These are phyloP conservation scores for Boloria selene DNA, from an alignment of 2,888 invertebrate genomes.

Conservation along the genomic window DNA sequence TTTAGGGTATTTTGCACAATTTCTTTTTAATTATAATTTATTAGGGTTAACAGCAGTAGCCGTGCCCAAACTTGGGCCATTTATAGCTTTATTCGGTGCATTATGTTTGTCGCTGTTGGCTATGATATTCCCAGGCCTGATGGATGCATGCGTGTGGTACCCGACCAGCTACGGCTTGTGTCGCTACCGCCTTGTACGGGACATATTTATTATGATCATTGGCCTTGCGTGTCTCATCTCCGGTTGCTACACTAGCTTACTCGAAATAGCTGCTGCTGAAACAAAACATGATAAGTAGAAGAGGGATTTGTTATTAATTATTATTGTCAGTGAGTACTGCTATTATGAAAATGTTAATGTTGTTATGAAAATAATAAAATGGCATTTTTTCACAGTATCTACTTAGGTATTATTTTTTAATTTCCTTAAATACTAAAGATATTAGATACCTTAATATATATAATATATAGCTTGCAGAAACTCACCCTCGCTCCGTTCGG, in stretches of 20 bases:
- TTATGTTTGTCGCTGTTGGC: constrained; percentile 92
- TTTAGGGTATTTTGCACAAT: background rate
- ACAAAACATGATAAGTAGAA: constrained; percentile 8
- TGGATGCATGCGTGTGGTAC: constrained; percentile 67
- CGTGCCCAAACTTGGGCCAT: constrained; percentile 90
- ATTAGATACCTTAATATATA: too few relatives aligned
- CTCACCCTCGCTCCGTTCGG: too few relatives aligned
- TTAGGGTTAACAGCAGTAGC: constrained; percentile 76
- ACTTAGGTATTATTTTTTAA: too few relatives aligned
- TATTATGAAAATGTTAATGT: background rate
- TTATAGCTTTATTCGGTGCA: constrained; percentile 92
- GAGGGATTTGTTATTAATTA: background rate
- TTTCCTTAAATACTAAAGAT: too few relatives aligned
- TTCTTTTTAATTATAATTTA: background rate
- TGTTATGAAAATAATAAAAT: background rate
- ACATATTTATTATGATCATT: constrained; percentile 48
- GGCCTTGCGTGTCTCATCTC: constrained; percentile 50
- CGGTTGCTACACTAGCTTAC: constrained; percentile 56
- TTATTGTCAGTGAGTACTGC: background rate
- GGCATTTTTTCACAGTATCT: background rate
- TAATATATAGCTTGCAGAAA: too few relatives aligned
- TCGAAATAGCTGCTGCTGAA: constrained; percentile 48
- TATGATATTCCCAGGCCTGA: constrained; percentile 89
- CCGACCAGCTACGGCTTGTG: constrained; percentile 51
- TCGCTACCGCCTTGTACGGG: constrained; percentile 50